Evolutionary conservation across 2,888 invertebrate genomes (phyloP).

Genomic region (Monoplex corrugatus): DNA sequence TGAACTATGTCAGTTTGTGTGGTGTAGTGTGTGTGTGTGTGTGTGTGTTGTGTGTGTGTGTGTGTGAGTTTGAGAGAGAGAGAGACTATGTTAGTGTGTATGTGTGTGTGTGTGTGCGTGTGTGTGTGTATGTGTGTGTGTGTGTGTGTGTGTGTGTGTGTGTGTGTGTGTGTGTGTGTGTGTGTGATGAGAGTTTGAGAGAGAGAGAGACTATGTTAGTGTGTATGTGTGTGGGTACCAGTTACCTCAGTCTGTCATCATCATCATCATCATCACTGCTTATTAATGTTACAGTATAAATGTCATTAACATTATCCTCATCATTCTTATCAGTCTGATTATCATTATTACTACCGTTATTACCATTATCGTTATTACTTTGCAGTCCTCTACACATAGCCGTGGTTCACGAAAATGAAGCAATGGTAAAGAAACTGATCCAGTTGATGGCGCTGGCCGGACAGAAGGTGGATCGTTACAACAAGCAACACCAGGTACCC

Average conservation of each 20-base stretch:
- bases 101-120: neutral
- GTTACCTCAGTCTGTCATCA: too few species aligned
- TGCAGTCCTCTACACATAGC: slow-evolving; percentile 76
- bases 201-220: too few species aligned
- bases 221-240: too few species aligned
- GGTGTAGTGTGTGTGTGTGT: neutral
- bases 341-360: too few species aligned
- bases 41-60: neutral
- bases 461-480: slow-evolving; percentile 73
- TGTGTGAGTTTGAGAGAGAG: neutral
- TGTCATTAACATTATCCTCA: too few species aligned
- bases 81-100: neutral
- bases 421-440: slow-evolving; percentile 73
- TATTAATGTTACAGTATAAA: too few species aligned
- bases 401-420: slow-evolving; percentile 73
- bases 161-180: neutral
- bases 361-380: too few species aligned
- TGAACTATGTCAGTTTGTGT: too few species aligned
- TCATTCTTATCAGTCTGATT: too few species aligned
- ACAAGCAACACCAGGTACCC: slow-evolving; percentile 57
- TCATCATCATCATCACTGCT: too few species aligned
- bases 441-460: slow-evolving; percentile 73
- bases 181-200: too few species aligned
- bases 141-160: neutral
- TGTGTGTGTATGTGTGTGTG: neutral